Conservation (phyloP, 2,888 invertebrate genomes). For the Aradus depressus region DNA sequence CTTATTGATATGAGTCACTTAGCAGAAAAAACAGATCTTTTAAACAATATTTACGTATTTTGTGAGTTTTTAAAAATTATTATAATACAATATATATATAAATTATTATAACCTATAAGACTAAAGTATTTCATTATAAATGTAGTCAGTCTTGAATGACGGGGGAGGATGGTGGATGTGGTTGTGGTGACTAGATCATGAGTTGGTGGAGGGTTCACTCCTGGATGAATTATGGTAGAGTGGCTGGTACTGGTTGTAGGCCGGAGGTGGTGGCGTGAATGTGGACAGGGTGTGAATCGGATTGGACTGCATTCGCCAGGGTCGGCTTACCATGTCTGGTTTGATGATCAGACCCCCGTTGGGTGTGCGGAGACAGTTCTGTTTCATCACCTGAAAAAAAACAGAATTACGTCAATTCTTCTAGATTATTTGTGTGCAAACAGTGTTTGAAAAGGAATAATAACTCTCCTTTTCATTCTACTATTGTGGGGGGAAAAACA, state of each 20-base stretch:
- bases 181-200: slow-evolving; percentile 21
- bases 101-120: slow-evolving; percentile 13
- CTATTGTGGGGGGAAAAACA: too few relatives aligned
- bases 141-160: slow-evolving; percentile 19
- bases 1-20: slow-evolving; percentile 26
- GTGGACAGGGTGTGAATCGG: slow-evolving; percentile 28
- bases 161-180: too few relatives aligned
- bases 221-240: slow-evolving; percentile 29
- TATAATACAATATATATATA: not conserved
- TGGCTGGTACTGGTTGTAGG: slow-evolving; percentile 27
- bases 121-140: slow-evolving; percentile 19
- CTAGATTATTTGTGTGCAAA: too few relatives aligned
- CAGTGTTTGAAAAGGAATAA: too few relatives aligned
- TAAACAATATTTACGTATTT: slow-evolving; percentile 6
- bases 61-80: slow-evolving; percentile 1
- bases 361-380: too few relatives aligned
- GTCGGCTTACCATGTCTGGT: not conserved
- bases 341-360: not conserved
- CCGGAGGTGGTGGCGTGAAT: slow-evolving; percentile 25
- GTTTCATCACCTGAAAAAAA: too few relatives aligned
- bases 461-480: too few relatives aligned
- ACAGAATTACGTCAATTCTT: too few relatives aligned
- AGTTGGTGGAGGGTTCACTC: slow-evolving; percentile 25
- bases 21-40: slow-evolving; percentile 18
- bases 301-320: slow-evolving; percentile 25